These are phyloP conservation scores for Lepidurus packardi DNA, from an alignment of 1,140 invertebrate genomes.

Conservation along the genomic window DNA sequence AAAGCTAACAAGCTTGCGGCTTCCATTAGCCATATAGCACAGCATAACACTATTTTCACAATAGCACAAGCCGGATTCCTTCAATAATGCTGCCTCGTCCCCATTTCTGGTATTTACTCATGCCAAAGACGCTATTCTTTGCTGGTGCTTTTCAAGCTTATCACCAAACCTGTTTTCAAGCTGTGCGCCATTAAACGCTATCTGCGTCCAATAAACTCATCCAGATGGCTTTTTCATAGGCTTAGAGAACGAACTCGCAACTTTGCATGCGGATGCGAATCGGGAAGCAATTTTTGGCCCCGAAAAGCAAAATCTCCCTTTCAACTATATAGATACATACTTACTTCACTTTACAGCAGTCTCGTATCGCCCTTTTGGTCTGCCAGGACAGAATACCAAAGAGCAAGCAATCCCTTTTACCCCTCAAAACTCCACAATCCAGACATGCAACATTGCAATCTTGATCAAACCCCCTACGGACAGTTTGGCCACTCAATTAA, in stretches of 20 bases:
- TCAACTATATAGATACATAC: not conserved
- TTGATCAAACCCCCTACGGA: not conserved
- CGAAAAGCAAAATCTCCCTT: not conserved
- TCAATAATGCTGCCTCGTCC: not conserved
- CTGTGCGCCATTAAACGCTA: not conserved
- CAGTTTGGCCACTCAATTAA: not conserved
- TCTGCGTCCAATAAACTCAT: not conserved
- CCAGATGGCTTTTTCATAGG: not conserved
- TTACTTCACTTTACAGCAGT: not conserved
- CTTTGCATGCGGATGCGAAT: conserved; percentile 18
- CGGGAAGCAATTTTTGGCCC: not conserved
- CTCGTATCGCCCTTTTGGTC: not conserved
- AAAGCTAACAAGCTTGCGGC: too few species aligned
- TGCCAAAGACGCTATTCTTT: not conserved
- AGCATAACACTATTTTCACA: too few species aligned
- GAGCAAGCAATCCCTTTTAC: not conserved
- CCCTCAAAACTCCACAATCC: not conserved
- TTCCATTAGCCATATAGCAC: too few species aligned
- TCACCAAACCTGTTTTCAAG: not conserved
- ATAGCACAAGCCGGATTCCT: too few species aligned
- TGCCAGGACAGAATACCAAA: not conserved
- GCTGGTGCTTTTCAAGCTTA: not conserved
- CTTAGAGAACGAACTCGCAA: not conserved
- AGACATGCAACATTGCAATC: conserved; percentile 3
- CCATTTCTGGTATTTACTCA: not conserved